Conservation (phyloP, 2,113 vertebrate genomes). For the Catharus minimus region DNA sequence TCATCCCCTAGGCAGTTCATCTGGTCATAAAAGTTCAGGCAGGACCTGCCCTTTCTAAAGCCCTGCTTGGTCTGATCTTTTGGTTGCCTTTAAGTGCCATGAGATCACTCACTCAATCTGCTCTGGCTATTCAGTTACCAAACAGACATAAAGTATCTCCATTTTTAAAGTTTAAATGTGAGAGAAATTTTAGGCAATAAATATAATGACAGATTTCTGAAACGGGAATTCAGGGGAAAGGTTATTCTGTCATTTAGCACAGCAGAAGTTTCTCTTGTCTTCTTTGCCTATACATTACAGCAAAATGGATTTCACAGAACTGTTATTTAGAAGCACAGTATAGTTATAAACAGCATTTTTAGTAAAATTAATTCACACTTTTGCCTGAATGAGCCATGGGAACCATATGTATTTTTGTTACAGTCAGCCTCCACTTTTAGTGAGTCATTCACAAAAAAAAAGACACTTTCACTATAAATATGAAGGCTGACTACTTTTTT, state of each 20-base stretch:
- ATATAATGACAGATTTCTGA: not conserved
- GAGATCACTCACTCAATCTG: not conserved
- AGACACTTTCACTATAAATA: not conserved
- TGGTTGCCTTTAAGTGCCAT: accelerated
- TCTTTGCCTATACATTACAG: not conserved
- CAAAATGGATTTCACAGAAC: not conserved
- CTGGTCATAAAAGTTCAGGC: not conserved
- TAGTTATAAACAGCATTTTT: conserved; percentile 4
- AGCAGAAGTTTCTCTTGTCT: not conserved
- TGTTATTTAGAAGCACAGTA: not conserved
- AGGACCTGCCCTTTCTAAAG: too few species aligned
- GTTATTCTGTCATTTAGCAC: not conserved
- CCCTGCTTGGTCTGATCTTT: not conserved
- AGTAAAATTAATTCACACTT: conserved; percentile 45
- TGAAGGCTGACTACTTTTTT: not conserved
- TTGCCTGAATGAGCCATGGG: conserved; percentile 37
- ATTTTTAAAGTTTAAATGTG: not conserved
- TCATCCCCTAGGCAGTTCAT: accelerated
- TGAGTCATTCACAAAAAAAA: conserved; percentile 31
- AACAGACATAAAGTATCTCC: not conserved
- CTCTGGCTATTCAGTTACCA: not conserved
- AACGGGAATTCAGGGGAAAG: not conserved
- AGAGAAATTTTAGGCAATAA: not conserved
- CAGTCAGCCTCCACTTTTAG: conserved; percentile 46
- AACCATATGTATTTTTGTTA: conserved; percentile 56